Evolutionary conservation across 2,888 invertebrate species (phyloP).

Genomic region (Philonicus albiceps): DNA sequence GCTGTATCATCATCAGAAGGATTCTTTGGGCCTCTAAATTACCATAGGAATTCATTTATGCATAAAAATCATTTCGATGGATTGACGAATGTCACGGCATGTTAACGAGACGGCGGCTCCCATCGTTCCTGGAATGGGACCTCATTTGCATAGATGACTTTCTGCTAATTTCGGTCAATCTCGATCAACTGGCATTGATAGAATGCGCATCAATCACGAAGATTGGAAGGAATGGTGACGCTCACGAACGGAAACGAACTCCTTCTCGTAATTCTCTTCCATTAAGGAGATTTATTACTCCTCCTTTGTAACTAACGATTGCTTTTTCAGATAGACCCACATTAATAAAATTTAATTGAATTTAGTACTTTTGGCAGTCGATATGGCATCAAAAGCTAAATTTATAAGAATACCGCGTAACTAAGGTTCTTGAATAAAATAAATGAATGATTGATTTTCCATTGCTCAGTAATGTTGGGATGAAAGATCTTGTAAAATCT

Average conservation of each 20-base stretch:
- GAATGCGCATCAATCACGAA: neutral
- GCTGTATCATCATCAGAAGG: neutral
- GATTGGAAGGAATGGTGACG: neutral
- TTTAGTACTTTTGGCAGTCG: neutral
- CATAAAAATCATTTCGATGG: neutral
- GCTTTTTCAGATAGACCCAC: neutral
- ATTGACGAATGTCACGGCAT: conserved; percentile 7
- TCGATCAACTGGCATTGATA: neutral
- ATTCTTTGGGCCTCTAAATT: neutral
- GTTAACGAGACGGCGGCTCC: neutral
- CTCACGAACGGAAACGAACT: neutral
- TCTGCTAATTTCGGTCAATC: neutral
- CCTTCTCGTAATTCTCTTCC: neutral
- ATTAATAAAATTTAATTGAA: neutral
- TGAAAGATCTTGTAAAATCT: neutral
- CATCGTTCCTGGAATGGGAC: neutral
- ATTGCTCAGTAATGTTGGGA: neutral
- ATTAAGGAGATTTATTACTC: neutral
- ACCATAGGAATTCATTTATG: neutral
- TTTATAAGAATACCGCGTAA: neutral
- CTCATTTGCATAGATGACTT: conserved; percentile 12
- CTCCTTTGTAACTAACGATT: neutral
- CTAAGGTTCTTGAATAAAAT: neutral
- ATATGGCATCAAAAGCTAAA: neutral
- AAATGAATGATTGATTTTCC: neutral